phyloP scores from a whole-genome alignment of 92 coral and sea anemone genomes.

The Epizoanthus ramosus region DNA sequence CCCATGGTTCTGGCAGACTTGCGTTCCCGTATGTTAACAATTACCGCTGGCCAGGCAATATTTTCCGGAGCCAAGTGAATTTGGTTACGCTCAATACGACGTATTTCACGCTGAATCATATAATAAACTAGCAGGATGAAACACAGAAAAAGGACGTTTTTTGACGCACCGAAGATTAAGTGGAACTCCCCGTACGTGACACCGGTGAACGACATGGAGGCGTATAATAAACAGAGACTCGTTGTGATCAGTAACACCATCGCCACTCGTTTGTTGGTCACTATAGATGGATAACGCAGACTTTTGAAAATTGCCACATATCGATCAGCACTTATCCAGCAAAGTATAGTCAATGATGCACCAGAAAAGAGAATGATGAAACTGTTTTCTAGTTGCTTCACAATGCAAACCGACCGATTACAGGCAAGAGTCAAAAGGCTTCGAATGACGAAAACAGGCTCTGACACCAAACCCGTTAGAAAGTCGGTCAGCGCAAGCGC shows the following conservation, averaged over 20 bases:
- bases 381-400: neutral
- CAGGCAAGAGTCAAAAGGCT: constrained; percentile 6
- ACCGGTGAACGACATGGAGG: constrained; percentile 5
- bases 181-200: neutral
- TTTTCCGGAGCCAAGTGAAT: constrained; percentile 13
- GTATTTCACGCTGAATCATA: neutral
- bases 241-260: neutral
- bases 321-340: constrained; percentile 23
- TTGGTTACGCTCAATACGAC: neutral
- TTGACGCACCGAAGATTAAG: neutral
- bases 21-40: constrained; percentile 10
- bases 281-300: constrained; percentile 11
- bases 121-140: constrained; percentile 5
- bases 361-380: constrained; percentile 13
- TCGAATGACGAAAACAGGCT: constrained; percentile 13
- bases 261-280: constrained; percentile 3
- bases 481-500: constrained; percentile 24
- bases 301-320: constrained; percentile 25
- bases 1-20: constrained; percentile 13
- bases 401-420: neutral
- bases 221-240: neutral
- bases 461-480: constrained; percentile 12
- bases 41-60: neutral
- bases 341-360: constrained; percentile 22
- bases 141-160: neutral